These are phyloP conservation scores for Oscheius sp. DNA, from an alignment of 2,888 invertebrate species.

Conservation along the genomic window DNA sequence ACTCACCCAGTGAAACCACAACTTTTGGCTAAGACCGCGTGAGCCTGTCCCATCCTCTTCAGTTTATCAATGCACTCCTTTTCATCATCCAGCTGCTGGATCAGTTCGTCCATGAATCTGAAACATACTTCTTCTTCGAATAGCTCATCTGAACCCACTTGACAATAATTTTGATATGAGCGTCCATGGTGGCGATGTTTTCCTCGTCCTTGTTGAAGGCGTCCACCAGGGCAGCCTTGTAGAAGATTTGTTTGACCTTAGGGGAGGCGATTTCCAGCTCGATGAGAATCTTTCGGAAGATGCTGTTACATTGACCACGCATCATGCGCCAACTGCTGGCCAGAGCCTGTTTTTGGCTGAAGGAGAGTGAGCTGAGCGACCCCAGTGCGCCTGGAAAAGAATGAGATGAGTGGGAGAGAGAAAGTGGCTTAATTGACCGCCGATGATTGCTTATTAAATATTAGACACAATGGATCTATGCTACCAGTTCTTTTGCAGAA, in stretches of 20 bases:
- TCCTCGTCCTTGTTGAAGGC: constrained; percentile 71
- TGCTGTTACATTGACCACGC: constrained; percentile 55
- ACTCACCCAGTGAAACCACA: constrained; percentile 52
- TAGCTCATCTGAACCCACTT: constrained; percentile 51
- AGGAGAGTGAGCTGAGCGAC: constrained; percentile 56
- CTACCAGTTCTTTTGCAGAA: too few relatives aligned
- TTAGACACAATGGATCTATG: too few relatives aligned
- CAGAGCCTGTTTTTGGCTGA: constrained; percentile 64
- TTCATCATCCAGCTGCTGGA: constrained; percentile 65
- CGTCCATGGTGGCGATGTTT: constrained; percentile 68
- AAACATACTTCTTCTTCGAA: constrained; percentile 23
- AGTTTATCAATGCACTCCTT: constrained; percentile 54
- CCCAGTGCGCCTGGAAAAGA: constrained; percentile 52
- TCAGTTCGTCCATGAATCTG: constrained; percentile 71
- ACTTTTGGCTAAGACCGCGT: constrained; percentile 56
- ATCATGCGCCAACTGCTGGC: constrained; percentile 64
- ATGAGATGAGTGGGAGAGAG: background rate
- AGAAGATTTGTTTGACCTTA: constrained; percentile 73
- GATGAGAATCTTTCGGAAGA: constrained; percentile 68
- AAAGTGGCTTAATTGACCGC: too few relatives aligned
- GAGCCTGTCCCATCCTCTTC: constrained; percentile 50
- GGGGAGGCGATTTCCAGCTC: constrained; percentile 69
- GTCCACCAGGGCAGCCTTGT: constrained; percentile 72
- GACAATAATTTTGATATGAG: constrained; percentile 64
- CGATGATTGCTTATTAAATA: too few relatives aligned